Evolutionary conservation across 2,888 invertebrate species (phyloP), one percentile per base, ranked within the genome.

Genomic region (Agrotis exclamationis): DNA sequence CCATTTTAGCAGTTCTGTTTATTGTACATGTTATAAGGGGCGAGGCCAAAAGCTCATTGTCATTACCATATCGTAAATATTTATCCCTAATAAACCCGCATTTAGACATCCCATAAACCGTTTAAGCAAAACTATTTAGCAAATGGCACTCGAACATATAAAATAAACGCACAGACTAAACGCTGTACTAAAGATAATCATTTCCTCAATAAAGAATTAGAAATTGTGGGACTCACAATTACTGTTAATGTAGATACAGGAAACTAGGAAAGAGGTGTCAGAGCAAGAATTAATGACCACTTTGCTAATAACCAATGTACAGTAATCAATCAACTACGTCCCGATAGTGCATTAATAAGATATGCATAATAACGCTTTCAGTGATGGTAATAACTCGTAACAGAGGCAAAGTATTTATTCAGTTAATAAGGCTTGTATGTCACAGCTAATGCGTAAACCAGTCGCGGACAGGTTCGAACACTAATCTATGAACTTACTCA

Each of bases 401-500:
- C 74, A 79, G 65, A 71, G 70, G 60, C 72, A 50, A 62, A 18
- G 67, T 74, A 82, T 76, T 84, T 80, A 84, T 83, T 79, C 47
- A 69, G 68, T 82, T 85, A 83, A 85, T 82, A 86, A 84, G 81
- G 77, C 85, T 76, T 90, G 88, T 90, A 87, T 92, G 90, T 90
- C 91, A 89, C 83, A 89, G 87, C 87, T 88, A 88, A 90, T 88
- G 87, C 82, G 84, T 78, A 87, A 90, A 90, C 91, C 88, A 86
- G 91, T 92, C 85, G 75, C 64, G 54, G 83, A 84, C 88, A 75
- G 84, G 90, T 88, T 85, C 75, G 84, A 85, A 66, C 72, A 86
- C 86, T 85, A 87, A 88, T 84, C 87, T 86, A 86, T 85, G 85
- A 81, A 86, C 87, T 88, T 85, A 88, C 86, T 87, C 76, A 80